A percentile compares a stretch with the other conserved stretches of the same genome.
These are phyloP conservation scores for Vanessa tameamea DNA, from an alignment of 1,140 invertebrate genomes.

Conservation along the genomic window DNA sequence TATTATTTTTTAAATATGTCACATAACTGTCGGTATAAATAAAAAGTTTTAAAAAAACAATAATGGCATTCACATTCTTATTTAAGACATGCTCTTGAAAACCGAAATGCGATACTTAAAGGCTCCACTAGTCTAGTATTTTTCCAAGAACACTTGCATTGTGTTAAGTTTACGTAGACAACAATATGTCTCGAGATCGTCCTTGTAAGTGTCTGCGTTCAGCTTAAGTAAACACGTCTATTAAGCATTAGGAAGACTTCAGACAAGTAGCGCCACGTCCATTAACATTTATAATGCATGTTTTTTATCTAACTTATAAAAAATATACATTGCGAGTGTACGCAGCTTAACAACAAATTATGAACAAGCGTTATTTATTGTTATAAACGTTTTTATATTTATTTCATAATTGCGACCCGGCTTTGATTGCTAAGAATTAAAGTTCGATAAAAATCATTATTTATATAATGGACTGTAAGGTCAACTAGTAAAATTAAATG, in stretches of 20 bases:
- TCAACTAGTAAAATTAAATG: too few relatives aligned
- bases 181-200: conserved; percentile 7
- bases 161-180: conserved; percentile 1
- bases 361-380: too few relatives aligned
- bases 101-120: neutral
- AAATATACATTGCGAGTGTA: neutral
- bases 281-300: neutral
- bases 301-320: neutral
- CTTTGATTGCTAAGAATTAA: too few relatives aligned
- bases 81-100: neutral
- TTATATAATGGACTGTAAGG: too few relatives aligned
- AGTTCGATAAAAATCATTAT: too few relatives aligned
- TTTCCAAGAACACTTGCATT: conserved; percentile 1
- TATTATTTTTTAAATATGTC: too few relatives aligned
- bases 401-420: too few relatives aligned
- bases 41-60: too few relatives aligned
- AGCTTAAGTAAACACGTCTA: conserved; percentile 10
- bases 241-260: neutral
- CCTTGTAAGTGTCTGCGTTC: conserved; percentile 2
- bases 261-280: neutral
- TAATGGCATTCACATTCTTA: neutral
- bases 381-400: too few relatives aligned
- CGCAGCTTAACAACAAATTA: too few relatives aligned
- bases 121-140: neutral
- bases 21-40: too few relatives aligned